Base-by-base conservation (phyloP, 2,113 vertebrate genomes). In the Sylvicapra grimmia region DNA sequence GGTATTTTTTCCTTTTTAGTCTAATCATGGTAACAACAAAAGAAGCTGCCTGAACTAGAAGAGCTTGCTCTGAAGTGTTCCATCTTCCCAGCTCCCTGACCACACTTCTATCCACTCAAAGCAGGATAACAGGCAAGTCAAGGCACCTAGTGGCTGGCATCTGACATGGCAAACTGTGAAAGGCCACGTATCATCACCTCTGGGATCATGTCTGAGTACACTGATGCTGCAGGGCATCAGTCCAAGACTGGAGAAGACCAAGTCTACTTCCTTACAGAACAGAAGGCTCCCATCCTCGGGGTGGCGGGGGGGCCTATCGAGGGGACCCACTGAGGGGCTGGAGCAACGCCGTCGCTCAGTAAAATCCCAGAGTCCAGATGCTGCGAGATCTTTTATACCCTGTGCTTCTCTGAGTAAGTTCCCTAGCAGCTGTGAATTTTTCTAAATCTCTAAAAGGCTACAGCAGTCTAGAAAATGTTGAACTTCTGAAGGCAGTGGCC, bases 21-120 rank as follows among this genome's bases (percentile, higher is more conserved):
- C 27, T 87, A 93, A 75, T 65, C 63, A 29, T 25, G 49, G 25
- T 88, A 94, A 72, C 40, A 96, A 65, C 31, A 83, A 89, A 72
- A 53, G 63, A 49, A 77, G 84, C 11, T 25, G 2, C 25, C 36
- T 47, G 23, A 84, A 97, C 61, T 33, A 82, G 36, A 33, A 90
- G 56, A 84, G 31, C 23, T 92, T 40, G 11, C 14, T 2, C 3
- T 3, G 1, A 15, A 8, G 2, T 9, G 51, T 63, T 93, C 19
- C 44, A 44, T 25, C 25, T 1, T 6, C 40, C 11, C 31, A 4
- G 33, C 6, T 92, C 72, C 19, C 29, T 23, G 53, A 36, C 25
- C 33, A 0, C 14, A 25, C 47, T 88, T 92, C 29, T 85, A 33
- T 47, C 36, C 44, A 19, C 33, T 49, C 16, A 0, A 72, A 36